A percentile compares a stretch with the other conserved stretches of the same genome.
Evolutionary conservation across 1,140 invertebrate species (phyloP).

Genomic region (Drosophila subpulchrella): DNA sequence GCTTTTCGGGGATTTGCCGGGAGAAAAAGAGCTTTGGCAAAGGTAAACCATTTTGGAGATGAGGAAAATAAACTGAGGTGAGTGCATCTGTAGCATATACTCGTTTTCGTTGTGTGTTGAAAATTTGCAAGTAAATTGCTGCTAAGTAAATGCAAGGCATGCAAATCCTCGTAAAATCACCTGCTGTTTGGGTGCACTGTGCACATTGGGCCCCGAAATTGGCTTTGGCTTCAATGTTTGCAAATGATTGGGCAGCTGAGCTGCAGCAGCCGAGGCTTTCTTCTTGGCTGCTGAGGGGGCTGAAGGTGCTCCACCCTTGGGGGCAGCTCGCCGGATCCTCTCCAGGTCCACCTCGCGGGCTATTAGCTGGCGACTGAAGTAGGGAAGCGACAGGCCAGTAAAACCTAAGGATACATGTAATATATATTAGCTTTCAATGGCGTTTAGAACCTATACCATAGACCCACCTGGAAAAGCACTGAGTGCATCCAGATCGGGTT

Average conservation of each 20-base stretch:
- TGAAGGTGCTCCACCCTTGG: conserved; percentile 46
- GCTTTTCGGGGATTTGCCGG: conserved; percentile 63
- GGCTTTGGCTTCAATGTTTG: conserved; percentile 87
- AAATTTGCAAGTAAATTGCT: conserved; percentile 79
- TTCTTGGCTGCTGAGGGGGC: conserved; percentile 39
- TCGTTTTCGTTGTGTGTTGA: conserved; percentile 15
- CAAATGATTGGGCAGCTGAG: conserved; percentile 87
- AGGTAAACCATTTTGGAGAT: not conserved
- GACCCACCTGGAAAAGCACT: conserved; percentile 65
- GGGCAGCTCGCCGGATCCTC: conserved; percentile 87
- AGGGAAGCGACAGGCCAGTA: conserved; percentile 83
- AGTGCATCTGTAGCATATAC: not conserved
- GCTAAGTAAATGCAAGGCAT: conserved; percentile 81
- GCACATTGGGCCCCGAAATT: conserved; percentile 72
- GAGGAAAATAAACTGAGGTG: not conserved
- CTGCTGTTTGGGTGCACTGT: conserved; percentile 83
- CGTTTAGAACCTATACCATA: not conserved
- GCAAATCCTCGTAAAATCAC: conserved; percentile 61
- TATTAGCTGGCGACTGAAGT: conserved; percentile 91
- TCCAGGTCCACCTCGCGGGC: conserved; percentile 91
- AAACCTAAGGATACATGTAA: conserved; percentile 39
- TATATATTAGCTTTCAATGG: not conserved
- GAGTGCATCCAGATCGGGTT: conserved; percentile 88
- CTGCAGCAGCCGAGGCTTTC: not conserved
- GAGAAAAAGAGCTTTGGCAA: conserved; percentile 2